These are phyloP conservation scores for Pelodiscus sinensis DNA, from an alignment of 2,113 vertebrate species.

Conservation along the genomic window DNA sequence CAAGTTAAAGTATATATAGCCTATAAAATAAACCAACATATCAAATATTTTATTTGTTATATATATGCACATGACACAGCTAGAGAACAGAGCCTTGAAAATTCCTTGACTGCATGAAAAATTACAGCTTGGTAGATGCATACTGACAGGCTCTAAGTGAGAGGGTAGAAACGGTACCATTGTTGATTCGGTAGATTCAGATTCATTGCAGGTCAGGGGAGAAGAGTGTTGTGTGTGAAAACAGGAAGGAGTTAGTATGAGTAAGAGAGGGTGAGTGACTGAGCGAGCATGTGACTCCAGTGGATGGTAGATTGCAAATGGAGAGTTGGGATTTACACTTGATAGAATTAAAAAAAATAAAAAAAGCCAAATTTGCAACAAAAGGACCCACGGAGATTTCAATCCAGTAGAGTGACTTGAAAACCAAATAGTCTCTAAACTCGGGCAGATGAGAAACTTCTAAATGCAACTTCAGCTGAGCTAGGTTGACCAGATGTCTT, in stretches of 20 bases:
- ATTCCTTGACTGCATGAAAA: constrained; percentile 18
- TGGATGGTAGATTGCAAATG: not conserved
- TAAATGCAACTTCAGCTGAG: not conserved
- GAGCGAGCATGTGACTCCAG: not conserved
- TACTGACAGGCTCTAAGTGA: constrained; percentile 42
- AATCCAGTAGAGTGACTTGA: not conserved
- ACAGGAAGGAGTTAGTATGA: not conserved
- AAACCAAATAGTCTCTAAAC: not conserved
- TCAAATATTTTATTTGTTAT: constrained; percentile 66
- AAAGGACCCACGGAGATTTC: not conserved
- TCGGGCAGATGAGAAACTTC: not conserved
- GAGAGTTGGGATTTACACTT: not conserved
- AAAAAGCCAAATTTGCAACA: not conserved
- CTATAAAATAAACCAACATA: constrained; percentile 64
- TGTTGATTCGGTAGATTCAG: not conserved
- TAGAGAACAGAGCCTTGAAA: constrained; percentile 39
- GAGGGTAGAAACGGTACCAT: constrained; percentile 13
- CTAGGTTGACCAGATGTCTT: too few species aligned
- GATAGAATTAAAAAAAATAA: not conserved
- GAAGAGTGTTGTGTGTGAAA: not conserved
- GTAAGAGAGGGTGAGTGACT: not conserved
- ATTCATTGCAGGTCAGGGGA: not conserved
- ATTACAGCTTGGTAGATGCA: constrained; percentile 1
- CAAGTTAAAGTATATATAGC: constrained; percentile 60
- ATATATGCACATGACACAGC: constrained; percentile 61